Evolutionary conservation across 2,888 invertebrate species (phyloP), one percentile per base, ranked within the genome.

Genomic region (Anarsia innoxiella): DNA sequence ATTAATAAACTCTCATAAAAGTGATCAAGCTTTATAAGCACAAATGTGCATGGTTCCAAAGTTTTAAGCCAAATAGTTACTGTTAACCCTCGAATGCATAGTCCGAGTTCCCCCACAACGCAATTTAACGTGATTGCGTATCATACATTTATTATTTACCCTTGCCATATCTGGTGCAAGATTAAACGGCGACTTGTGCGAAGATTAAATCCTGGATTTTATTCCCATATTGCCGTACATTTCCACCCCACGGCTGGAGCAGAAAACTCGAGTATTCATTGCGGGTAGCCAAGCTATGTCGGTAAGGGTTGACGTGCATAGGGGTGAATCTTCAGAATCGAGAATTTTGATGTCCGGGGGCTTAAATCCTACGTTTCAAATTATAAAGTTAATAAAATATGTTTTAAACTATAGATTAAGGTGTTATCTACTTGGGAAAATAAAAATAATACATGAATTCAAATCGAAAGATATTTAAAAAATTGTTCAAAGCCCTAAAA

Each of bases 191-290:
- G 66, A 76, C 75, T 79, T 74, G 74, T 65, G 65, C 66, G 69
- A 68, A 82, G 80, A 82, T 82, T 82, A 80, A 83, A 79, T 76
- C 76, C 74, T 58, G 78, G 72, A 74, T 79, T 82, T 80, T 79
- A 79, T 79, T 77, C 73, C 72, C 69, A 77, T 79, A 79, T 73
- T 76, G 69, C 74, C 57, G 72, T 69, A 72, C 62, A 60, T 74
- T 77, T 71, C 69, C 72, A 69, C 74, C 72, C 75, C 61, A 62
- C 66, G 64, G 67, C 71, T 73, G 68, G 71, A 72, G 67, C 59
- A 58, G 72, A 71, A 73, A 76, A 76, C 77, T 79, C 69, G 71
- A 73, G 79, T 77, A 78, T 79, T 79, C 79, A 77, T 79, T 77
- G 78, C 75, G 76, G 76, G 69, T 68, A 71, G 73, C 74, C 73